Conservation (phyloP, 2,888 invertebrate species). For the Rhingia rostrata region DNA sequence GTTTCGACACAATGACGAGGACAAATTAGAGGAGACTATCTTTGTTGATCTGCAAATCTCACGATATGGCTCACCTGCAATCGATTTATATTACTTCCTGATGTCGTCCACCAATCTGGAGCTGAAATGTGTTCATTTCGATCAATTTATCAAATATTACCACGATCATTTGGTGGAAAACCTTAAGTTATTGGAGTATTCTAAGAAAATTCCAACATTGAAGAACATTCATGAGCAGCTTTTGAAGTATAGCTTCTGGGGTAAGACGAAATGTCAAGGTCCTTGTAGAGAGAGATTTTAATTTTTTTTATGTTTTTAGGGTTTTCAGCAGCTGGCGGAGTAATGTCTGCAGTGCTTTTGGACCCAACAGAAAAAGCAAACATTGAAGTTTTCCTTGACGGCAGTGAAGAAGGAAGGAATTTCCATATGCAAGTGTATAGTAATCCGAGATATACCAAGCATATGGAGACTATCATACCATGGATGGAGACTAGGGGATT, state of each 20-base stretch:
- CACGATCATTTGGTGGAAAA: conserved; percentile 78
- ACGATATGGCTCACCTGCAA: conserved; percentile 77
- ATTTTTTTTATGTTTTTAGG: conserved; percentile 76
- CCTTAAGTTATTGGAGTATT: conserved; percentile 77
- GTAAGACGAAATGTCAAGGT: conserved; percentile 67
- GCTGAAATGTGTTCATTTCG: conserved; percentile 79
- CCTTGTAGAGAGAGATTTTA: no score
- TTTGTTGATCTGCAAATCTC: conserved; percentile 79
- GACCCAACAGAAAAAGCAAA: conserved; percentile 78
- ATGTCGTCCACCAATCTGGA: conserved; percentile 79
- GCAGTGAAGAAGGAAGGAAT: conserved; percentile 74
- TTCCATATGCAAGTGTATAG: conserved; percentile 78
- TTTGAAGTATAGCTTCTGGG: conserved; percentile 77
- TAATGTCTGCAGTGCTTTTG: conserved; percentile 77
- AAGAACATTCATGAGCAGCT: conserved; percentile 77
- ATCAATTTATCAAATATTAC: conserved; percentile 79
- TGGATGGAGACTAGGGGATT: conserved; percentile 79
- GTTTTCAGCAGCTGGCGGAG: conserved; percentile 77
- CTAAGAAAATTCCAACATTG: conserved; percentile 77
- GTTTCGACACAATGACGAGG: conserved; percentile 77
- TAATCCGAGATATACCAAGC: conserved; percentile 78
- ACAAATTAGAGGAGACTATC: conserved; percentile 76
- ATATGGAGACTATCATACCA: conserved; percentile 78
- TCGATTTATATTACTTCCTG: conserved; percentile 79
- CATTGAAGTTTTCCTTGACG: conserved; percentile 76